Evolutionary conservation across 2,888 invertebrate genomes (phyloP).

Genomic region (Trileptium ribeirensis): DNA sequence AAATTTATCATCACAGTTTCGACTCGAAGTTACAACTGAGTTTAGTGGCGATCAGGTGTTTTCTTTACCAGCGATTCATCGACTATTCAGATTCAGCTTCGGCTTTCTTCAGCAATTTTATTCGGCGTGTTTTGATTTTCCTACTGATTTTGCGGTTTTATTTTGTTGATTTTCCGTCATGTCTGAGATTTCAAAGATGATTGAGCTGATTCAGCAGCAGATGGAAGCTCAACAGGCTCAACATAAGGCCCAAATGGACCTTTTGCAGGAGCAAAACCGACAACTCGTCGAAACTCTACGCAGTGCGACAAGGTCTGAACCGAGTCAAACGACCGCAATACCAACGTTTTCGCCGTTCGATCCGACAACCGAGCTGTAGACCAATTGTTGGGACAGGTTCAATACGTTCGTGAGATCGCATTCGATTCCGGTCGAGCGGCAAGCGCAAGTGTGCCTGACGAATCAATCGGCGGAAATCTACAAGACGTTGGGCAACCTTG

Average conservation of each 20-base stretch:
- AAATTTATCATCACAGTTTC: too few relatives aligned
- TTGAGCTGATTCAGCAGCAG: neutral
- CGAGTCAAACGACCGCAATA: neutral
- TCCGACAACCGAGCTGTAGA: neutral
- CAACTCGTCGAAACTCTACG: neutral
- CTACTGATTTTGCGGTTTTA: too few relatives aligned
- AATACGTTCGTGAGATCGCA: neutral
- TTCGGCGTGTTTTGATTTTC: too few relatives aligned
- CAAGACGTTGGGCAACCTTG: neutral
- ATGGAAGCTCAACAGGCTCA: neutral
- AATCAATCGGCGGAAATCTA: neutral
- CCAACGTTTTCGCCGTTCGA: neutral
- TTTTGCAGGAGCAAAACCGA: neutral
- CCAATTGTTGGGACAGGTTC: constrained; percentile 1
- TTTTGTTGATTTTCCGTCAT: neutral
- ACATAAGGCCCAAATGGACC: neutral
- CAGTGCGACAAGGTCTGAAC: too few relatives aligned
- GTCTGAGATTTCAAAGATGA: neutral
- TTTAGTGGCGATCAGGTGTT: neutral
- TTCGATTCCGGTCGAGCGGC: neutral
- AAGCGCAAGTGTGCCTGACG: constrained; percentile 3
- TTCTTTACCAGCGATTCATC: too few relatives aligned
- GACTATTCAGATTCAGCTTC: too few relatives aligned
- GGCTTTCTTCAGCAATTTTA: too few relatives aligned
- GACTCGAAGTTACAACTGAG: too few relatives aligned